phyloP scores from a whole-genome alignment of 2,113 vertebrate species.

The Epinephelus moara region DNA sequence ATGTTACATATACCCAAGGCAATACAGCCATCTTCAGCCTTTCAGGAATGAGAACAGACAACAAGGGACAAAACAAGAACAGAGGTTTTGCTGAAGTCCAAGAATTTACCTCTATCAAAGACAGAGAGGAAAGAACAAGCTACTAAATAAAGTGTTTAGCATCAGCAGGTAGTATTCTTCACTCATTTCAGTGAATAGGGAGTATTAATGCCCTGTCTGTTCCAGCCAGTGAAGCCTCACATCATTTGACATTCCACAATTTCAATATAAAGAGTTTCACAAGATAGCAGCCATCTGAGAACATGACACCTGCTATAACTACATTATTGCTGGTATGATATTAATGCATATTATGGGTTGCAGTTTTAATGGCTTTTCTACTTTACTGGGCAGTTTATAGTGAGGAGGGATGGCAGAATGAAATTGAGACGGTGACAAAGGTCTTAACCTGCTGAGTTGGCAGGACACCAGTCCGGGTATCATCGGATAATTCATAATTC shows the following conservation, averaged over 20 bases:
- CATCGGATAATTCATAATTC: too few relatives aligned
- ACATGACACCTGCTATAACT: constrained; percentile 30
- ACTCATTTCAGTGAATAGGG: neutral
- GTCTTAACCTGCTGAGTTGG: neutral
- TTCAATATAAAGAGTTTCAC: constrained; percentile 18
- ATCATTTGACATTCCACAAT: constrained; percentile 21
- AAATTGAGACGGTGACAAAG: constrained; percentile 6
- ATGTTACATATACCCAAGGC: neutral
- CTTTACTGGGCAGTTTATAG: constrained; percentile 25
- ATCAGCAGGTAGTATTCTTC: neutral
- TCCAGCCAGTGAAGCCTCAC: neutral
- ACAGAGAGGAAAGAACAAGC: neutral
- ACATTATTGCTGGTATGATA: constrained; percentile 14
- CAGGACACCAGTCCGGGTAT: too few relatives aligned
- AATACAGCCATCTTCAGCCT: neutral
- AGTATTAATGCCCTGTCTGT: constrained; percentile 20
- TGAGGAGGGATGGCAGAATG: neutral
- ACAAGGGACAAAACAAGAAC: neutral
- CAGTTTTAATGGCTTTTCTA: constrained; percentile 3
- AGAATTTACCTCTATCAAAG: neutral
- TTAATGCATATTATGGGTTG: constrained; percentile 12
- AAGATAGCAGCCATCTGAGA: constrained; percentile 5
- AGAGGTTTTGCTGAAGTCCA: neutral
- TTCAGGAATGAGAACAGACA: constrained; percentile 3
- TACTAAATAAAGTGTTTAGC: neutral